Percentiles rank a stretch among this genome's conserved stretches.
Conservation (phyloP, 35 echinoderm and acorn worm species). For the Patiria miniata region DNA sequence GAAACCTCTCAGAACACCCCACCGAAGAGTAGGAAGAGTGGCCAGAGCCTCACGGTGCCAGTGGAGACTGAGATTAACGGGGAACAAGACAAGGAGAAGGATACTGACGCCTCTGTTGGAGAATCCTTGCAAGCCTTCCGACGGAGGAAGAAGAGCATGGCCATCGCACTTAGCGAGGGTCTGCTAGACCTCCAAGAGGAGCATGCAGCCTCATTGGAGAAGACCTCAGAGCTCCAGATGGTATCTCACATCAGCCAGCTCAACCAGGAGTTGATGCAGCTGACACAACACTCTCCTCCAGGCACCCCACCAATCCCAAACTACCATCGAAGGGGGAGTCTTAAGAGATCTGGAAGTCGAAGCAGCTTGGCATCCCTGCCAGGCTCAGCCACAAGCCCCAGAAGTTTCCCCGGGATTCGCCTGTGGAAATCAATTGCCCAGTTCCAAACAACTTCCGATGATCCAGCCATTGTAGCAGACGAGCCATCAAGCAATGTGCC, state of each 20-base stretch:
- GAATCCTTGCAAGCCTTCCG: not conserved
- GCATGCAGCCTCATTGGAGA: not conserved
- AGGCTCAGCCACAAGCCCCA: not conserved
- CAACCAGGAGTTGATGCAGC: not conserved
- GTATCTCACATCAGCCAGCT: not conserved
- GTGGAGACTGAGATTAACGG: not conserved
- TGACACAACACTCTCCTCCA: not conserved
- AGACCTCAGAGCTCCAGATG: not conserved
- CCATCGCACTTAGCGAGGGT: constrained; percentile 28
- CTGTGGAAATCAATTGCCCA: not conserved
- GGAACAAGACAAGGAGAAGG: not conserved
- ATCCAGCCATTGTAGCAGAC: not conserved
- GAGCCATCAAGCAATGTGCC: not conserved
- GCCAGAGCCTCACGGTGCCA: not conserved
- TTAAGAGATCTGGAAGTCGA: not conserved
- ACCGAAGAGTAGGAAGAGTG: not conserved
- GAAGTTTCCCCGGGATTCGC: not conserved
- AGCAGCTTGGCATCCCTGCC: not conserved
- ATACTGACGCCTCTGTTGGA: not conserved
- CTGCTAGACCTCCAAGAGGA: not conserved
- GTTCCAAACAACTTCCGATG: constrained; percentile 11
- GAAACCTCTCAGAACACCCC: not conserved
- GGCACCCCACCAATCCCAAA: not conserved
- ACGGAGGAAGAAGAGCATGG: constrained; percentile 31
- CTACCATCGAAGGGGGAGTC: not conserved